Conservation (phyloP, 2,888 invertebrate genomes). For the Amphipyra tragopoginis region DNA sequence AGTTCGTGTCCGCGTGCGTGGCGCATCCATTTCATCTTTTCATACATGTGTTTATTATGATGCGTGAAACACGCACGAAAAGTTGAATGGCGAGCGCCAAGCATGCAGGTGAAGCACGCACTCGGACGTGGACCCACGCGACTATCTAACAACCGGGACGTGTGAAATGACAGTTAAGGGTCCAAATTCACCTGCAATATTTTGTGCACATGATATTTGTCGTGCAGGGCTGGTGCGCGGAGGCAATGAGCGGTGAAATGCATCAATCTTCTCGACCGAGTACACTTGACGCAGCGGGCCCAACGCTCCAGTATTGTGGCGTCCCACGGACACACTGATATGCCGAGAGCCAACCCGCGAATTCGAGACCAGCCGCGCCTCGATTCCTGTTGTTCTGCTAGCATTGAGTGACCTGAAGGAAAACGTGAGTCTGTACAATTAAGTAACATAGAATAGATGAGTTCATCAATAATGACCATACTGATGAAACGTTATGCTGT, state of each 20-base stretch:
- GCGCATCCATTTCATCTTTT: too few species aligned
- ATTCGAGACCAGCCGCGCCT: constrained; percentile 75
- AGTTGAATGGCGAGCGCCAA: too few species aligned
- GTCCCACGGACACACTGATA: constrained; percentile 81
- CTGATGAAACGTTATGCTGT: too few species aligned
- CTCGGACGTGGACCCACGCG: too few species aligned
- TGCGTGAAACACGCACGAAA: too few species aligned
- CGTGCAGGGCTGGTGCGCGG: constrained; percentile 79
- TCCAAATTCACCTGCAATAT: constrained; percentile 76
- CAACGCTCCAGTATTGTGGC: constrained; percentile 78
- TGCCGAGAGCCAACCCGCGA: constrained; percentile 78
- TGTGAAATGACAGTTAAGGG: background rate
- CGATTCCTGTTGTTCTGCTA: constrained; percentile 80
- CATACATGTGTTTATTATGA: too few species aligned
- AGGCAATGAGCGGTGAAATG: constrained; percentile 82
- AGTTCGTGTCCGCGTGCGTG: too few species aligned
- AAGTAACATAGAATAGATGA: too few species aligned
- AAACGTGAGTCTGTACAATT: too few species aligned
- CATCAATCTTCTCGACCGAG: constrained; percentile 73
- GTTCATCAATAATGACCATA: too few species aligned
- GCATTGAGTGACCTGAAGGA: constrained; percentile 81
- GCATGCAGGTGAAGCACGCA: too few species aligned
- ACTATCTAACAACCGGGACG: too few species aligned
- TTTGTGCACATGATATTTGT: constrained; percentile 80
- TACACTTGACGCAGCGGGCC: constrained; percentile 78